Evolutionary conservation across 2,888 invertebrate genomes (phyloP), one percentile per base, ranked within the genome.

Genomic region (Polydrusus cervinus): DNA sequence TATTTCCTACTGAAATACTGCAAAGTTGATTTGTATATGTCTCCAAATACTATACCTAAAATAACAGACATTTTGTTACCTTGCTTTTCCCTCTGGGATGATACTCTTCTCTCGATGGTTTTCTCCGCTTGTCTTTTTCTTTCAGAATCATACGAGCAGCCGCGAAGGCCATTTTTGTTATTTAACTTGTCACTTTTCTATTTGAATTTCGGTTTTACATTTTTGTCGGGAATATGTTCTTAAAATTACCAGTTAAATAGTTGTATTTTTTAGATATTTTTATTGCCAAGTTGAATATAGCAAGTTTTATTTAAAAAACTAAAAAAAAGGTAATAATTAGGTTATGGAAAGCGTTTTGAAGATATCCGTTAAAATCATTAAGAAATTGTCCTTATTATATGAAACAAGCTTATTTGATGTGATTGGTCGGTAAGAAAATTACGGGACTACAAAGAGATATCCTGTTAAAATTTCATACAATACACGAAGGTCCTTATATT

Each of bases 141-240:
- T 94, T 94, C 81, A 94, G 89, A 83, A 94, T 94, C 94, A 94
- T 94, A 69, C 94, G 91, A 68, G 94, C 94, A 55, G 94, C 94
- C 60, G 94, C 94, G 86, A 94, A 94, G 87, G 94, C 94, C 94
- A 94, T 94, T 82, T 89, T 91, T 13, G 10, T 13, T n/a, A 30
- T 30, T n/a, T n/a, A n/a, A 6, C 20, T 25, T 53, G n/a, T 11
- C 30, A 13, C n/a, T 30, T 55, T 55, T 55, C 8, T n/a, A 30
- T 30, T 13, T 5, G 13, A 55, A 7, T 57, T 69, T 69, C 25
- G 13, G 20, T 6, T 16, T 40, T 43, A 62, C 45, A 62, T 43
- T 43, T 62, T 43, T 40, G 3, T 5, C 3, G 30, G 30, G 3
- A 45, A 6, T 9, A 11, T n/a, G 34, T 2, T 55, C n/a, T 60